A percentile compares a stretch with the other conserved stretches of the same genome.
Conservation (phyloP, 2,113 vertebrate species). For the Rutilus rutilus region DNA sequence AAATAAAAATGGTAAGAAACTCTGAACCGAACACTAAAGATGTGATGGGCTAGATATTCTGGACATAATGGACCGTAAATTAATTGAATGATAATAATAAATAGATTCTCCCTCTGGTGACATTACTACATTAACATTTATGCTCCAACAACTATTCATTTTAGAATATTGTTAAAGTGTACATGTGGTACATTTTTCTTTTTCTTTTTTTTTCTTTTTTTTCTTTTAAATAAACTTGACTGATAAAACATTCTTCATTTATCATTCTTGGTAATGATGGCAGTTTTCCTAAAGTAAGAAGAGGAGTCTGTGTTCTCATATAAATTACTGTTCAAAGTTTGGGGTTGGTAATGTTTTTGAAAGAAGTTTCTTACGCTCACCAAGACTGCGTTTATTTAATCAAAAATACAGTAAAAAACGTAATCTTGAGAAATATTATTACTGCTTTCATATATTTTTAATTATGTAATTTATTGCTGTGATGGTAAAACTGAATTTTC, state of each 20-base stretch:
- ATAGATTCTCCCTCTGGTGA: background rate
- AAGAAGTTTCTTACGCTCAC: background rate
- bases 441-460: no score
- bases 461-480: no score
- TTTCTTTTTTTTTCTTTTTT: no score
- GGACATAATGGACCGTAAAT: background rate
- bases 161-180: background rate
- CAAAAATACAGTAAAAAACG: no score
- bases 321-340: background rate
- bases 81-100: background rate
- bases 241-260: background rate
- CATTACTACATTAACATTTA: background rate
- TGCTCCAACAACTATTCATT: background rate
- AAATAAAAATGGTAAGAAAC: constrained; percentile 89
- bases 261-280: background rate
- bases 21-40: background rate
- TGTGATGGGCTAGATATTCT: no score
- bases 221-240: background rate
- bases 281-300: background rate
- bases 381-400: background rate
- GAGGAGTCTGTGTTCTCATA: background rate
- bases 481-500: no score
- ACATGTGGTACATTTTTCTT: no score
- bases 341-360: background rate
- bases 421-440: no score